Evolutionary conservation across 2,888 invertebrate genomes (phyloP), one percentile per base, ranked within the genome.

Genomic region (Orthonevra nobilis): DNA sequence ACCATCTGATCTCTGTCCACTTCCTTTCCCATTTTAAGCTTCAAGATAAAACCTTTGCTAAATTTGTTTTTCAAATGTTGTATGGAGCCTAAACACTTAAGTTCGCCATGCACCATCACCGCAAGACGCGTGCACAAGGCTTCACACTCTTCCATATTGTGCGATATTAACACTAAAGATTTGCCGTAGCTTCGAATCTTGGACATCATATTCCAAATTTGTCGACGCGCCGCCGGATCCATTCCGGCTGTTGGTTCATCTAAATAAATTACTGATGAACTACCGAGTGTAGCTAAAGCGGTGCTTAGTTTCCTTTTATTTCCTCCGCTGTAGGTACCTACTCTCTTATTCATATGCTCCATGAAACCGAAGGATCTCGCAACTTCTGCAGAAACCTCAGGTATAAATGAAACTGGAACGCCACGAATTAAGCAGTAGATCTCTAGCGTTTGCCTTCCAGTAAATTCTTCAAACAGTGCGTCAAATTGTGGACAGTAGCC

Each of bases 61-160:
- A 93, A 95, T 88, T 94, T 95, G 84, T 92, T 92, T 86, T 95
- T 95, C 50, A 95, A 90, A 85, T 94, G 92, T 82, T 94, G 94
- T 70, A 94, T 92, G 1, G 94, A 93, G 42, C 95, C 95, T 38
- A 94, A 89, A 82, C 93, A 94, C 84, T 92, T 91, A 85, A 95
- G 93, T 82, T 91, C 90, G 0, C 95, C 96, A 85, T 93, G 93
- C 56, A 95, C 95, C 95, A 96, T 95, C 73, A 96, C 93, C 30
- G 94, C 94, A 83, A 96, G 89, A 4, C 95, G 90, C 1, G 94
- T 93, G 87, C 95, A 96, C 32, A 96, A 89, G 26, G 94, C 94
- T 89, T 96, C 95, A 88, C 95, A 95, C 88, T 96, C 95, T 87
- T 94, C 94, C 94, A 96, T 95, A 86, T 94, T 95, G 89, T 95